Conservation (phyloP, 2,888 invertebrate genomes). For the Petrolisthes manimaculis region DNA sequence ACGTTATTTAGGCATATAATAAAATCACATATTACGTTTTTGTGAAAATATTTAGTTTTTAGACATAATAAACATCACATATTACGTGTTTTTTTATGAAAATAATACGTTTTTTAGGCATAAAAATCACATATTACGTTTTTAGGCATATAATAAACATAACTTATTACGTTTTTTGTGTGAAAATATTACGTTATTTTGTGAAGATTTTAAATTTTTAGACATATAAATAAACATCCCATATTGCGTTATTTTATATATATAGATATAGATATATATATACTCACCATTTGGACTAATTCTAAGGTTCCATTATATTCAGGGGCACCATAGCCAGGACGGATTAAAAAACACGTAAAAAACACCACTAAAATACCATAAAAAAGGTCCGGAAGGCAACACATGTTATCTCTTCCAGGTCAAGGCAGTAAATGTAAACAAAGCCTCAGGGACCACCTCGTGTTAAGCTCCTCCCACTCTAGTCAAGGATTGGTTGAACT, state of each 20-base stretch:
- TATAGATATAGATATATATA: no score
- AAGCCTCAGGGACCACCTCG: not conserved
- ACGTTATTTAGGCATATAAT: no score
- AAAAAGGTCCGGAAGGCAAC: not conserved
- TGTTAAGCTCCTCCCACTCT: not conserved
- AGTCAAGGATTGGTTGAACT: not conserved
- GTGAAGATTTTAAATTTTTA: no score
- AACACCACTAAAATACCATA: not conserved
- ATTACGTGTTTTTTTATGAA: no score
- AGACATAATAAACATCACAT: no score
- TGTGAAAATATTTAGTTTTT: no score
- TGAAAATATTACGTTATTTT: no score
- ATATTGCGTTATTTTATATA: not conserved
- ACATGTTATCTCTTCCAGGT: not conserved
- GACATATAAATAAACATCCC: no score
- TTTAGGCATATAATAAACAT: no score
- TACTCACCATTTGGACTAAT: slow-evolving; percentile 25
- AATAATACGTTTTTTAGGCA: no score
- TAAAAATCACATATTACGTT: not conserved
- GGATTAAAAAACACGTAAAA: not conserved
- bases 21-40: no score
- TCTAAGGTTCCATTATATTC: slow-evolving; percentile 8
- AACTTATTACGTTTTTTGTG: no score
- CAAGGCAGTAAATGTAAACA: slow-evolving; percentile 2
- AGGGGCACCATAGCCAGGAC: not conserved